phyloP scores from a whole-genome alignment of 2,113 vertebrate genomes.

The Actenoides lindsayi region DNA sequence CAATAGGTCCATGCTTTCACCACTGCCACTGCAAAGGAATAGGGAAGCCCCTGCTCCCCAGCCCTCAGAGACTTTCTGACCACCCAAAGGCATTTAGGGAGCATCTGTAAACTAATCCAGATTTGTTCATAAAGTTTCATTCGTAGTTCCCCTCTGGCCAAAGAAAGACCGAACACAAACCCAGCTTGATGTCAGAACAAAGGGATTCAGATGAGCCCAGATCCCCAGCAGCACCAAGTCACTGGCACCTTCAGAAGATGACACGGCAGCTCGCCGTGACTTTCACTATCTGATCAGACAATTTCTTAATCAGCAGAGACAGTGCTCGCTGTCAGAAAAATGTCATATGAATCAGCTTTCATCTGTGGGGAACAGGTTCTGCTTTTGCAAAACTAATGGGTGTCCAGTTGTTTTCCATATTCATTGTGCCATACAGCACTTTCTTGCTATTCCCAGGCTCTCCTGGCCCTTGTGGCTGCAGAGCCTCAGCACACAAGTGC shows the following conservation, averaged over 20 bases:
- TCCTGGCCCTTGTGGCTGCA: neutral
- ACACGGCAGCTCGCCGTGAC: neutral
- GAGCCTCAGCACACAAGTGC: neutral
- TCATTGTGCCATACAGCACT: neutral
- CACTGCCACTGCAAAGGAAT: neutral
- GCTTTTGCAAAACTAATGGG: constrained; percentile 6
- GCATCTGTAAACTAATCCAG: neutral
- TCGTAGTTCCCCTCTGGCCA: neutral
- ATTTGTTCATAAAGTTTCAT: neutral
- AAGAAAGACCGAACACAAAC: neutral
- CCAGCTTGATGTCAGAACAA: constrained; percentile 36
- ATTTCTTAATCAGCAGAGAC: constrained; percentile 53
- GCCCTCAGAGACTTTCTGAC: neutral
- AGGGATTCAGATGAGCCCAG: neutral
- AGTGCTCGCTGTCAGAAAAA: neutral
- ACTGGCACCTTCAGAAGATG: neutral
- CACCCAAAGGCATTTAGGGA: neutral
- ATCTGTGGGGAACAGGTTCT: constrained; percentile 30
- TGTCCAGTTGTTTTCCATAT: constrained; percentile 31
- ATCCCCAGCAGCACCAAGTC: neutral
- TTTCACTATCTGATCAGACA: constrained; percentile 57
- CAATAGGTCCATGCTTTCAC: neutral
- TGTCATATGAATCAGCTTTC: constrained; percentile 16
- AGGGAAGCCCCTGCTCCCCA: neutral
- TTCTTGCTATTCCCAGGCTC: constrained; percentile 6